Base-by-base conservation (phyloP, 2,113 vertebrate genomes). In the Silurus asotus region DNA sequence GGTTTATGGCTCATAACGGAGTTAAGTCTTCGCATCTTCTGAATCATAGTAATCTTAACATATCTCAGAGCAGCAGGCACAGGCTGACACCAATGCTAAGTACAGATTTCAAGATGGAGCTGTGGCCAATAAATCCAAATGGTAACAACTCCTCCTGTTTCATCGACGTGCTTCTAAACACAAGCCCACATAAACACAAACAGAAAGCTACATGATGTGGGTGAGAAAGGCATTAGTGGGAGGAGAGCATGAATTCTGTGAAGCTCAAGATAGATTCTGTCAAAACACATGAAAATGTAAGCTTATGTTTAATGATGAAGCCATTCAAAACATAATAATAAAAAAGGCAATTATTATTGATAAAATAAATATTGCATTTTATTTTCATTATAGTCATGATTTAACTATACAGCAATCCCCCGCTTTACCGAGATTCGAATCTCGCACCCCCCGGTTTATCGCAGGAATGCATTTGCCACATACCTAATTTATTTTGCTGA, bases 181-280 rank as follows among this genome's bases (percentile, higher is more conserved):
- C 51, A 56, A 79, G 84, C 75, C 75, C 75, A 79, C 75, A 69
- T 76, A 69, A 78, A 69, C 75, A 79, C 75, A 79, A 67, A 85
- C 75, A 79, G 19, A 58, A 56, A 67, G 19, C 25, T 28, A 45
- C 61, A 56, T 17, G 23, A 61, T 14, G 84, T 85, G 84, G 84
- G 51, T 69, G 75, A 78, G 75, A 61, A 64, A 75, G 51, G 72
- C 72, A 13, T 75, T 75, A 51, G 8, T 11, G 11, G 72, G 70
- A 62, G 28, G 37, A 74, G 69, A 49, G 70, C 37, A 62, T 5
- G 55, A 62, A 58, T 72, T 48, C 67, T 61, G 20, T 23, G 62
- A 25, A 25, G n/a, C 37, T 75, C 28, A 15, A 61, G 53, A 48
- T 45, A 23, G 48, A 74, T 74, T 61, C 9, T n/a, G 37, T 70